A percentile compares a stretch with the other conserved stretches of the same genome.
These are phyloP conservation scores for Brenthis ino DNA, from an alignment of 2,888 invertebrate genomes.

Conservation along the genomic window DNA sequence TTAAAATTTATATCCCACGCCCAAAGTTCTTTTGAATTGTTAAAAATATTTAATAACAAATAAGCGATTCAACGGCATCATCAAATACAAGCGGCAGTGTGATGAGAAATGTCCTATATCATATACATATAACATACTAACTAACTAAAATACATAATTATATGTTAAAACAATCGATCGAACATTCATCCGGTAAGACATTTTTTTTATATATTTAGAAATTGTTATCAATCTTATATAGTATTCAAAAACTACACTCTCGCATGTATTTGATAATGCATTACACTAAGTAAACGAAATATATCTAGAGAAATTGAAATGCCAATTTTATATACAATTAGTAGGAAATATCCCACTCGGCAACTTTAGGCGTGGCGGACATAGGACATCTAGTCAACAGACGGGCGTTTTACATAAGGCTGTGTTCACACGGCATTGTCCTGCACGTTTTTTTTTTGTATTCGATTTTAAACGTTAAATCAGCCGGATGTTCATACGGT, in stretches of 20 bases:
- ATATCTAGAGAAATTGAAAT: not conserved
- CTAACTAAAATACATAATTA: too few species aligned
- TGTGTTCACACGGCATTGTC: too few species aligned
- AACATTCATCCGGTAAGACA: too few species aligned
- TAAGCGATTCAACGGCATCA: slow-evolving; percentile 20
- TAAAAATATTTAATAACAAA: slow-evolving; percentile 23
- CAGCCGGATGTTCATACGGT: too few species aligned
- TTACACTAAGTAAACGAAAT: not conserved
- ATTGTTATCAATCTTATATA: not conserved
- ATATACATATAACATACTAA: too few species aligned
- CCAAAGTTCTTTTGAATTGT: slow-evolving; percentile 41
- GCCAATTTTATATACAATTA: not conserved
- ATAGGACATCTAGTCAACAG: slow-evolving; percentile 41
- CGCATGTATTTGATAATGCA: slow-evolving; percentile 7
- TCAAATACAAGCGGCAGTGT: slow-evolving; percentile 14
- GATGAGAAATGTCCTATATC: too few species aligned
- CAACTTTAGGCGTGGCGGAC: slow-evolving; percentile 22
- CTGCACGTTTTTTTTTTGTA: too few species aligned
- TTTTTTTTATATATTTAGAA: not conserved
- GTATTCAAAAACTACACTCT: too few species aligned
- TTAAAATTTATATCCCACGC: slow-evolving; percentile 40
- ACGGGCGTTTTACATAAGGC: slow-evolving; percentile 39
- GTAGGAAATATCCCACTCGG: not conserved
- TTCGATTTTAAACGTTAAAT: too few species aligned
- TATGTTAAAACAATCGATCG: too few species aligned